Base-by-base conservation (phyloP, 1,140 invertebrate species). In the Ceratosolen fusciceps region DNA sequence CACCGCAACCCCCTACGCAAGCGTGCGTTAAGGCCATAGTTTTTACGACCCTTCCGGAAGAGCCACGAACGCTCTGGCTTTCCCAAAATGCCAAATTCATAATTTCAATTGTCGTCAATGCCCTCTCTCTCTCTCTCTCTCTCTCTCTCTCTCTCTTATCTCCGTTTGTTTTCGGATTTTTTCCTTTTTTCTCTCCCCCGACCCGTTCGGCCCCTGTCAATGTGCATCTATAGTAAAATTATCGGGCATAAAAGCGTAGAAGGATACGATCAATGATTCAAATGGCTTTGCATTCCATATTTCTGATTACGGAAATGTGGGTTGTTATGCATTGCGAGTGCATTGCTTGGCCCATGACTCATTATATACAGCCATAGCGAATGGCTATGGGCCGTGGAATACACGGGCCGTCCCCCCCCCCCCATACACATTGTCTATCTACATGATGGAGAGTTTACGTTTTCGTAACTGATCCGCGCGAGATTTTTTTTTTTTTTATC, bases 231-330 rank as follows among this genome's bases (percentile, higher is more conserved):
- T 9, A 26, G 4, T 43, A 26, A 77, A 77, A 70, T 70, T 52
- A 52, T 21, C 34, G 12, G 39, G 62, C 21, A 52, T 47, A 54
- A 73, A 74, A 56, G 70, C 60, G 56, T 70, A 62, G 29, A 19
- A 80, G n/a, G n/a, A n/a, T n/a, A n/a, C n/a, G n/a, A 80, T 80
- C 67, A 77, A 80, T 80, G 67, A 77, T 77, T 77, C 56, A 76
- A 76, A 80, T 39, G 47, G 68, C 79, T 75, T 76, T 67, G 65
- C 78, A 77, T 80, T 80, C 47, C 74, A 76, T 43, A 80, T 74
- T 80, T 26, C 37, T 73, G 74, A 77, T 73, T 65, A 76, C 73
- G 68, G 58, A 76, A 80, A 80, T 77, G 74, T 80, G 74, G 74
- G 79, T 80, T n/a, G n/a, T n/a, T 80, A 77, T 80, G 74, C 67